Percentiles rank a stretch among this genome's conserved stretches.
phyloP scores from a whole-genome alignment of 1,140 invertebrate species.

The Batillaria attramentaria region DNA sequence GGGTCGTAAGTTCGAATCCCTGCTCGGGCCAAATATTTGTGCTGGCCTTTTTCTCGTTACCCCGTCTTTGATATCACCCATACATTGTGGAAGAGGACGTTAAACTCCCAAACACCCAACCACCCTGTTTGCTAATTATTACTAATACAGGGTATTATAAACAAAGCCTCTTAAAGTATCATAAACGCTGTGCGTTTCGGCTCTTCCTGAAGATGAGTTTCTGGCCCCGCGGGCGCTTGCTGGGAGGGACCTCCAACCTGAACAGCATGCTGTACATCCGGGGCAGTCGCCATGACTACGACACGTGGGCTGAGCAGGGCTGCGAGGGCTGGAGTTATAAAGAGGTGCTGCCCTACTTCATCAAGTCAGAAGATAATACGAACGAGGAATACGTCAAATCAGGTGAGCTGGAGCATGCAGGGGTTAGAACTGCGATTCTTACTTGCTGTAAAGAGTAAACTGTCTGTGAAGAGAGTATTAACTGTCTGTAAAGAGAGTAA shows the following conservation, averaged over 20 bases:
- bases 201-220: slow-evolving; percentile 3
- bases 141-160: neutral
- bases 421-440: neutral
- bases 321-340: slow-evolving; percentile 92
- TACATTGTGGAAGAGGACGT: no score
- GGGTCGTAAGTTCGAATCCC: no score
- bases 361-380: slow-evolving; percentile 78
- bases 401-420: no score
- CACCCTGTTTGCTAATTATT: no score
- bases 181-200: neutral
- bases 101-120: no score
- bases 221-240: slow-evolving; percentile 25
- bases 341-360: slow-evolving; percentile 90
- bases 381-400: slow-evolving; percentile 30
- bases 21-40: no score
- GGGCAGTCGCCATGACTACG: slow-evolving; percentile 92
- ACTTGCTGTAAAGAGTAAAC: neutral
- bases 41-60: no score
- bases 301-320: slow-evolving; percentile 89
- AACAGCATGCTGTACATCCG: slow-evolving; percentile 68
- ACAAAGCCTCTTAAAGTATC: neutral
- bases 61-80: no score
- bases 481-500: no score
- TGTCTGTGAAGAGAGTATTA: neutral
- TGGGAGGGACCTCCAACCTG: slow-evolving; percentile 35